A percentile compares a stretch with the other conserved stretches of the same genome.
These are phyloP conservation scores for Marronus borbonicus DNA, from an alignment of 2,888 invertebrate species.

Conservation along the genomic window DNA sequence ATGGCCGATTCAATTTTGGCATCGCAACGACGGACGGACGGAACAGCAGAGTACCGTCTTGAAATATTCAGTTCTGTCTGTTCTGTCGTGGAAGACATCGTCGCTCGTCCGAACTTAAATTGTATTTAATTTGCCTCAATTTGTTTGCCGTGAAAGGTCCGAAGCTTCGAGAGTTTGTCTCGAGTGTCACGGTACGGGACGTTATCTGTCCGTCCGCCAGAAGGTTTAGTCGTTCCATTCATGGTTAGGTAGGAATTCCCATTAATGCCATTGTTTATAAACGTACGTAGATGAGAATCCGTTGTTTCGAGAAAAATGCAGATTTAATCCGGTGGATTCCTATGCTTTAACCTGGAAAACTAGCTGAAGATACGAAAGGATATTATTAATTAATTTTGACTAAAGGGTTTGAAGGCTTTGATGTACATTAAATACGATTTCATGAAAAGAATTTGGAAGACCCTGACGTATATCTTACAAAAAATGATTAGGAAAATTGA, in stretches of 20 bases:
- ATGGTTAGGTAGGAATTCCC: neutral
- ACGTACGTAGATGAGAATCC: constrained; percentile 1
- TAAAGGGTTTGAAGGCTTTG: too few relatives aligned
- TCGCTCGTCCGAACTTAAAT: constrained; percentile 5
- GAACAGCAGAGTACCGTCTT: neutral
- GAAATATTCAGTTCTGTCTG: constrained; percentile 33
- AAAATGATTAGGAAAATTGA: too few relatives aligned
- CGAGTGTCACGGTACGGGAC: neutral
- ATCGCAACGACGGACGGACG: neutral
- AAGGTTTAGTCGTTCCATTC: neutral
- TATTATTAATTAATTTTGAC: too few relatives aligned
- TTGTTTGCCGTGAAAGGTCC: constrained; percentile 11
- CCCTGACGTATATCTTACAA: too few relatives aligned
- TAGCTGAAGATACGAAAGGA: too few relatives aligned
- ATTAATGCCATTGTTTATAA: constrained; percentile 14
- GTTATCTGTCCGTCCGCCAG: neutral
- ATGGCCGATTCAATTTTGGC: constrained; percentile 22
- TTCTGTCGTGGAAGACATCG: constrained; percentile 8
- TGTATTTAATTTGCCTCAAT: constrained; percentile 36
- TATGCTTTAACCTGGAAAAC: too few relatives aligned
- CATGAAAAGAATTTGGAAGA: too few relatives aligned
- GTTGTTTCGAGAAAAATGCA: neutral
- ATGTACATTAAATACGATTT: too few relatives aligned
- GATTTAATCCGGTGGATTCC: too few relatives aligned
- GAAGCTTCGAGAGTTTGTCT: constrained; percentile 14